Percentiles rank a stretch among this genome's conserved stretches.
These are phyloP conservation scores for Limnephilus marmoratus DNA, from an alignment of 2,888 invertebrate species.

Conservation along the genomic window DNA sequence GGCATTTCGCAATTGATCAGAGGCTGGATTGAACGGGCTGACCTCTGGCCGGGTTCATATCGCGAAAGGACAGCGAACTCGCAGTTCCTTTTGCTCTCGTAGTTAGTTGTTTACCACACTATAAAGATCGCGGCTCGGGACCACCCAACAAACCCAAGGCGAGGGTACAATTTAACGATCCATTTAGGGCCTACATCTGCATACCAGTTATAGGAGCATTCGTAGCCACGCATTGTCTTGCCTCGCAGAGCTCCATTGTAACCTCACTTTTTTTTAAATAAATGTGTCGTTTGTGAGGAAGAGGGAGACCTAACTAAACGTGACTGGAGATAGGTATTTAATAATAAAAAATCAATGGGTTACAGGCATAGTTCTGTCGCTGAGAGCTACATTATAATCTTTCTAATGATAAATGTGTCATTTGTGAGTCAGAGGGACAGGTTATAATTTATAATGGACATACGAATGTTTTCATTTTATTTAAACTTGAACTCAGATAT, in stretches of 20 bases:
- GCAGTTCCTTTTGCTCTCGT: not conserved
- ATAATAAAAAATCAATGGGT: too few species aligned
- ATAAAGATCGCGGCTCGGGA: not conserved
- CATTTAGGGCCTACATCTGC: not conserved
- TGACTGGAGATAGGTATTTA: too few species aligned
- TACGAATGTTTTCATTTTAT: too few species aligned
- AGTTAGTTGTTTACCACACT: constrained; percentile 20
- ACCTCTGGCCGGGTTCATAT: constrained; percentile 30
- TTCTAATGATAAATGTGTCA: not conserved
- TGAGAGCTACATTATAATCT: not conserved
- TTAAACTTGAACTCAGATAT: too few species aligned
- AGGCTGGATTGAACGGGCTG: constrained; percentile 21
- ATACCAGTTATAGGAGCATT: not conserved
- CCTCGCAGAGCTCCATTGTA: not conserved
- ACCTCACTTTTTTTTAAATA: not conserved
- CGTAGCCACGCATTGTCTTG: not conserved
- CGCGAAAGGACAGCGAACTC: constrained; percentile 23
- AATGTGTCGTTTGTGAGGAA: not conserved
- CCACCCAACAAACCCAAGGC: constrained; percentile 24
- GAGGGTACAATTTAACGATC: not conserved
- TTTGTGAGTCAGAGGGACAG: not conserved
- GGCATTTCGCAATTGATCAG: constrained; percentile 29
- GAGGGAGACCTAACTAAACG: too few species aligned
- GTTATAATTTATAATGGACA: too few species aligned
- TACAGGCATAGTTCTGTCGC: not conserved